These are phyloP conservation scores for Molanna angustata DNA, from an alignment of 2,888 invertebrate genomes.

Conservation along the genomic window DNA sequence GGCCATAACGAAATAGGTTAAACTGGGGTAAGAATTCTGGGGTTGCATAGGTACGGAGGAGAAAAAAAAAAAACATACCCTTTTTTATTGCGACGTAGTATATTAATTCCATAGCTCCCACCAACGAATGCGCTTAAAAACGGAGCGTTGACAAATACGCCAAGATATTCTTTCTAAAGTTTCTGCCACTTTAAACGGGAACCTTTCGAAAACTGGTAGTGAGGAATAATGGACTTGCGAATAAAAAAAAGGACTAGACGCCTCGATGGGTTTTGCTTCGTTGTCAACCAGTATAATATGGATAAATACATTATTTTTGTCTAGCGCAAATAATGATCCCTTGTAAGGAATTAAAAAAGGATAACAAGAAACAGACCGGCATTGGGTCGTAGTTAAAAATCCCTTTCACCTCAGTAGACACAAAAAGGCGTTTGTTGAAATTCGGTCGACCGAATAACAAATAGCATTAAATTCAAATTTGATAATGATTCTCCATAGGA, in stretches of 20 bases:
- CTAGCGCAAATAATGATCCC: constrained; percentile 31
- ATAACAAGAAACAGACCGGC: constrained; percentile 15
- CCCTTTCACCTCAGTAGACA: constrained; percentile 29
- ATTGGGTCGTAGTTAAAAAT: constrained; percentile 23
- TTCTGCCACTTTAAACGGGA: no score
- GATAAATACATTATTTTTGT: constrained; percentile 31
- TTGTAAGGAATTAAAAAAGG: constrained; percentile 29
- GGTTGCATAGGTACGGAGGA: no score
- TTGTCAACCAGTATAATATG: constrained; percentile 26
- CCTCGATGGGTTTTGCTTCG: constrained; percentile 21
- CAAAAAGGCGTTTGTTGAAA: constrained; percentile 18
- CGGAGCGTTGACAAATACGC: constrained; percentile 17
- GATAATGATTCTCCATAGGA: constrained; percentile 29
- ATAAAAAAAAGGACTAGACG: constrained; percentile 24
- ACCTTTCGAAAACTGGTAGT: no score
- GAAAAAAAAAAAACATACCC: constrained; percentile 7
- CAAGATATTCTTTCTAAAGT: no score
- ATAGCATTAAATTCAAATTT: constrained; percentile 30
- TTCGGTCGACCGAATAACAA: constrained; percentile 22
- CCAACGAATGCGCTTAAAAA: constrained; percentile 2
- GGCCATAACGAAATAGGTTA: constrained; percentile 14
- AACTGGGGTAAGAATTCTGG: constrained; percentile 11
- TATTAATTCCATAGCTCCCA: constrained; percentile 13
- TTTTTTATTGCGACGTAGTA: constrained; percentile 8
- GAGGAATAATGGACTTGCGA: no score